Evolutionary conservation across 2,113 vertebrate genomes (phyloP), one percentile per base, ranked within the genome.

Genomic region (Sclerurus mexicanus): DNA sequence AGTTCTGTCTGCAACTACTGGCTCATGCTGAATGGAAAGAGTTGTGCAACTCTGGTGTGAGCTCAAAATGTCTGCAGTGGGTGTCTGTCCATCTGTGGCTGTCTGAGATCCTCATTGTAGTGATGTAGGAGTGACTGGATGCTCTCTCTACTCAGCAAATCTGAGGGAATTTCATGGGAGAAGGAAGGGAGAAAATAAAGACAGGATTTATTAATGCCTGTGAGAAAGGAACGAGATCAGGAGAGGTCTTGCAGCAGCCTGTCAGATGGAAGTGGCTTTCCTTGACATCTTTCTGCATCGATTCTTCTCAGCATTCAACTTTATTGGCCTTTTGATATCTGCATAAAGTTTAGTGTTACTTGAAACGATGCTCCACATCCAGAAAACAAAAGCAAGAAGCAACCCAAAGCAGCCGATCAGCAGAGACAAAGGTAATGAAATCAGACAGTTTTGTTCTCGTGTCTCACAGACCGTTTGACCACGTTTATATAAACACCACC

Each of bases 11-110:
- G 12, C 13, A 67, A 2, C 7, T 19, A 0, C 8, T 11, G 13
- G 27, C 12, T 21, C 24, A 12, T 6, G 3, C 6, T 35, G 1
- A 1, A 31, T 28, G 40, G n/a, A 81, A 78, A 85, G 12, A 53
- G 4, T 16, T 0, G 0, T 19, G 14, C 4, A 53, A 22, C 7
- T 50, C 22, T 0, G 2, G 4, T 0, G 4, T 33, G 33, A 75
- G 7, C 6, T 37, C 2, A 55, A 67, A 42, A 47, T 17, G 6
- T 37, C 42, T 55, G 6, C 9, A 18, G 27, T 30, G 9, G 11
- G 5, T 62, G 6, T 30, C 24, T 47, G 12, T 49, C 71, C 20
- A 8, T 25, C 49, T 68, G 2, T 4, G 4, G 17, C n/a, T 77
- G 52, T 23, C 49, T 40, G 27, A 84, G n/a, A 40, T 66, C 27